phyloP scores from a whole-genome alignment of 2,113 vertebrate genomes.

The Conger conger region DNA sequence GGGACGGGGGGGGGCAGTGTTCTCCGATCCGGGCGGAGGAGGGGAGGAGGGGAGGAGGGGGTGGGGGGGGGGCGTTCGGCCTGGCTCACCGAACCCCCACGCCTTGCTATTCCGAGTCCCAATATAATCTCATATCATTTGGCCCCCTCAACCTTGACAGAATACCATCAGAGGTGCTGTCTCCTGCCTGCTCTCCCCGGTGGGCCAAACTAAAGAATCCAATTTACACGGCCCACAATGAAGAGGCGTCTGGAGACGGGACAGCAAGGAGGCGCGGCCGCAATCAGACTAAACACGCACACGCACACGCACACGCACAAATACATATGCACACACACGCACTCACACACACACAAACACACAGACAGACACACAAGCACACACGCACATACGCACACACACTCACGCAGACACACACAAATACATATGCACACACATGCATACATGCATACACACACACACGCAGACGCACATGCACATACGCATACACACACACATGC shows the following conservation, averaged over 20 bases:
- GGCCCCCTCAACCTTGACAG: conserved; percentile 2
- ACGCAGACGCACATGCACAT: background rate
- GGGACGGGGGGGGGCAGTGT: too few species aligned
- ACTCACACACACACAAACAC: background rate
- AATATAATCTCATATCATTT: conserved; percentile 11
- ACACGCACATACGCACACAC: background rate
- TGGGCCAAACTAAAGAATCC: background rate
- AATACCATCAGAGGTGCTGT: background rate
- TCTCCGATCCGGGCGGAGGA: background rate
- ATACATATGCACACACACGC: background rate
- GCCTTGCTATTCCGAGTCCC: background rate
- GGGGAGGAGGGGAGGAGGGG: conserved; percentile 12
- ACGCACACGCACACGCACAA: too few species aligned
- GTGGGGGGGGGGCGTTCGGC: conserved; percentile 42
- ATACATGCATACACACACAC: background rate
- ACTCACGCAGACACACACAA: background rate
- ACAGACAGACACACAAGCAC: background rate
- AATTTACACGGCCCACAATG: conserved; percentile 5
- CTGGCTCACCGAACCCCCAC: conserved; percentile 22
- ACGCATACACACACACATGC: background rate
- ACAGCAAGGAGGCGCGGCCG: background rate
- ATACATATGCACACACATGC: background rate
- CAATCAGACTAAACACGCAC: background rate
- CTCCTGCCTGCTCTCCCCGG: background rate
- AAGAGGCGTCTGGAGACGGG: background rate